These are phyloP conservation scores for Sebastes nivosus DNA, from an alignment of 2,797 vertebrate genomes.

Conservation along the genomic window DNA sequence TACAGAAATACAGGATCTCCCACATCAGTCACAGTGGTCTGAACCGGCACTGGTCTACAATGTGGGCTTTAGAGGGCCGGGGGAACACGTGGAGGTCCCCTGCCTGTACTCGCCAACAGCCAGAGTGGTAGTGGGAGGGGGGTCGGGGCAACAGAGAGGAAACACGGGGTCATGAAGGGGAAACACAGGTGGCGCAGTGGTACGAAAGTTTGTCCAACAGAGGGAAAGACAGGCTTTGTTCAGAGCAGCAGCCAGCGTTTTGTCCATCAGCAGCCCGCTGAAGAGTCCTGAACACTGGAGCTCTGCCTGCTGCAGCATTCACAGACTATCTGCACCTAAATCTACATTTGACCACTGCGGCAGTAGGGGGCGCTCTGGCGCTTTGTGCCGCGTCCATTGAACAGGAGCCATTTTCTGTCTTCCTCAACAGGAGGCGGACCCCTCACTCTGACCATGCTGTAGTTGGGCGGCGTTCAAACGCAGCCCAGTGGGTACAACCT, in stretches of 20 bases:
- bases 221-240: conserved; percentile 24
- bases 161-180: conserved; percentile 23
- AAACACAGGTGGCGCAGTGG: conserved; percentile 14
- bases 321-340: conserved; percentile 20
- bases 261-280: conserved; percentile 56
- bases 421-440: conserved; percentile 43
- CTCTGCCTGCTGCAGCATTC: conserved; percentile 37
- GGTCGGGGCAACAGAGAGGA: conserved; percentile 17
- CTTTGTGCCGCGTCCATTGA: conserved; percentile 26
- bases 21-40: conserved; percentile 85
- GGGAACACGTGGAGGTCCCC: conserved; percentile 32
- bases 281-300: conserved; percentile 33
- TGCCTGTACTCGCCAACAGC: conserved; percentile 52
- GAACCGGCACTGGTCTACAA: conserved; percentile 68
- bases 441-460: conserved; percentile 46
- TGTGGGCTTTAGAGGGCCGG: conserved; percentile 49
- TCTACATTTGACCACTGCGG: conserved; percentile 45
- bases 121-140: conserved; percentile 42
- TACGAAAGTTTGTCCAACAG: conserved; percentile 39
- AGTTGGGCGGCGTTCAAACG: conserved; percentile 61
- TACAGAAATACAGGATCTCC: conserved; percentile 85
- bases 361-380: conserved; percentile 75
- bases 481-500: conserved; percentile 52
- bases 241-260: conserved; percentile 48
- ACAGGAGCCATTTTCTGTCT: conserved; percentile 79